Evolutionary conservation across 2,113 vertebrate genomes (phyloP).

Genomic region (Neotoma lepida): DNA sequence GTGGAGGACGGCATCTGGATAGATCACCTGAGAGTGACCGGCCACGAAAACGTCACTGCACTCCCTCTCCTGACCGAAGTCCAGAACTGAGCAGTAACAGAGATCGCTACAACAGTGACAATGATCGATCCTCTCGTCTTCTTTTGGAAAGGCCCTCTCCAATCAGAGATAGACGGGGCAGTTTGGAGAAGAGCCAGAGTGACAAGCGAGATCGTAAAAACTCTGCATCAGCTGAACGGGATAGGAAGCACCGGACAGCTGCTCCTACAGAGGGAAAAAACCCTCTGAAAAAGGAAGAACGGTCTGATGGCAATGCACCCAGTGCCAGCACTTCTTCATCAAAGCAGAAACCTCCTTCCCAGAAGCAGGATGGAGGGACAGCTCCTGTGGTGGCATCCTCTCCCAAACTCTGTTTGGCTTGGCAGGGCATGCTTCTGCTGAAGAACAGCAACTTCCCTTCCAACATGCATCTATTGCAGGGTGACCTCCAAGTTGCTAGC

Average conservation of each 20-base stretch:
- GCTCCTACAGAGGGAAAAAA: constrained; percentile 88
- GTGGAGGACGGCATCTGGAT: constrained; percentile 91
- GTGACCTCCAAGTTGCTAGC: constrained; percentile 93
- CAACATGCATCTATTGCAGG: constrained; percentile 98
- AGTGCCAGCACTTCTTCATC: constrained; percentile 84
- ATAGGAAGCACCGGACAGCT: constrained; percentile 89
- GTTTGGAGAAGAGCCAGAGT: constrained; percentile 88
- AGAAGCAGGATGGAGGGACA: constrained; percentile 89
- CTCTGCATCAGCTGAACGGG: constrained; percentile 85
- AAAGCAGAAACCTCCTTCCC: constrained; percentile 82
- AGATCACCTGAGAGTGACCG: constrained; percentile 96
- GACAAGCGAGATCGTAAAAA: constrained; percentile 91
- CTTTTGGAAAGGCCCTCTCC: constrained; percentile 91
- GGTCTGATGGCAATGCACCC: constrained; percentile 83
- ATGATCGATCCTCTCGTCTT: constrained; percentile 90
- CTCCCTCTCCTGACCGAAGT: constrained; percentile 92
- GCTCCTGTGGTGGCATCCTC: constrained; percentile 83
- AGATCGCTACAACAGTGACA: constrained; percentile 94
- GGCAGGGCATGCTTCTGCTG: constrained; percentile 97
- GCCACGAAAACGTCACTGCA: constrained; percentile 91
- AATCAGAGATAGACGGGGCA: constrained; percentile 88
- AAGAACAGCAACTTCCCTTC: constrained; percentile 99
- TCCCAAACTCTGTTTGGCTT: constrained; percentile 93
- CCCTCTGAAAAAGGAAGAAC: constrained; percentile 91
- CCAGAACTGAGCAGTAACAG: constrained; percentile 92